These are phyloP conservation scores for Drosophila formosana DNA, from an alignment of 2,888 invertebrate genomes.

Conservation along the genomic window DNA sequence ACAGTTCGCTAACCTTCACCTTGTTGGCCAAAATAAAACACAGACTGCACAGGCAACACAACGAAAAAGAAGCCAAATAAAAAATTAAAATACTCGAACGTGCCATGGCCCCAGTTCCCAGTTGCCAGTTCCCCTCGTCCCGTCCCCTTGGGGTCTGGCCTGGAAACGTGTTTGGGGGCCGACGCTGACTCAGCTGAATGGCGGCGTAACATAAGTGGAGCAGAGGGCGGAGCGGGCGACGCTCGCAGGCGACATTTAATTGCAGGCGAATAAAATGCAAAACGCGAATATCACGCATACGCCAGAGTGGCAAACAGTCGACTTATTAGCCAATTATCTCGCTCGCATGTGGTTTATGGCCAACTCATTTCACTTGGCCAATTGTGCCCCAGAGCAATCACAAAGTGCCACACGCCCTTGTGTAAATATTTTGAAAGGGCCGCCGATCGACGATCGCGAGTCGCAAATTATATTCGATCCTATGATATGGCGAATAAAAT, in stretches of 20 bases:
- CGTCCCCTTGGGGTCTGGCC: slow-evolving; percentile 55
- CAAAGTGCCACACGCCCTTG: slow-evolving; percentile 56
- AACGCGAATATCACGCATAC: slow-evolving; percentile 65
- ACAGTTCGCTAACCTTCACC: slow-evolving; percentile 70
- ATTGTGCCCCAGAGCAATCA: slow-evolving; percentile 16
- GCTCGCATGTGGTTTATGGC: slow-evolving; percentile 8
- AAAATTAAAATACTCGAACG: slow-evolving; percentile 33
- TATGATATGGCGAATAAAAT: slow-evolving; percentile 4
- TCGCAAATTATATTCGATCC: slow-evolving; percentile 4
- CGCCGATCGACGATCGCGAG: slow-evolving; percentile 11
- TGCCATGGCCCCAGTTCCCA: slow-evolving; percentile 57
- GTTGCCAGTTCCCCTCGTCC: slow-evolving; percentile 10
- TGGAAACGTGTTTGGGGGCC: slow-evolving; percentile 71
- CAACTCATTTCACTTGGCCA: slow-evolving; percentile 35
- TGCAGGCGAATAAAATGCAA: slow-evolving; percentile 24
- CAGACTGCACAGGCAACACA: slow-evolving; percentile 16
- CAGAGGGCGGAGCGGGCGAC: slow-evolving; percentile 3
- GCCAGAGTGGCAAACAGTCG: slow-evolving; percentile 53
- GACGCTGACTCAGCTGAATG: slow-evolving; percentile 62
- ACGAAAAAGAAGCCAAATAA: slow-evolving; percentile 4
- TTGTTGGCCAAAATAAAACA: slow-evolving; percentile 67
- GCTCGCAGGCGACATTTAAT: slow-evolving; percentile 56
- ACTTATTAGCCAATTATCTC: slow-evolving; percentile 47
- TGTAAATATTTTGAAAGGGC: slow-evolving; percentile 72
- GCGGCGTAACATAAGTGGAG: slow-evolving; percentile 5